phyloP scores from a whole-genome alignment of 2,797 vertebrate genomes.

The Dendrocincla fuliginosa region DNA sequence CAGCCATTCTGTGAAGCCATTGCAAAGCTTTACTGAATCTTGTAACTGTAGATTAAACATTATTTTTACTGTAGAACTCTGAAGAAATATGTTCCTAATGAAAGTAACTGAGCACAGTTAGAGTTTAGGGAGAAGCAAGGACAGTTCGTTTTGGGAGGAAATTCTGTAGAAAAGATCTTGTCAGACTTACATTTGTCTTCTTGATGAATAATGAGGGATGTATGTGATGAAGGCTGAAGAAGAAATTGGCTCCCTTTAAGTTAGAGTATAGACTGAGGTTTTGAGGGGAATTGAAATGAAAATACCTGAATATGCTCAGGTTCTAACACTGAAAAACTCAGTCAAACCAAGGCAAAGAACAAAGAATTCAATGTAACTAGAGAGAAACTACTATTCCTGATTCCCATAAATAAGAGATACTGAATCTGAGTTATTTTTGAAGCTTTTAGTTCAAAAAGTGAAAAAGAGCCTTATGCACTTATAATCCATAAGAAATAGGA shows the following conservation, averaged over 20 bases:
- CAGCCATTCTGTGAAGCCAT: not conserved
- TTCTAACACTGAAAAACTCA: not conserved
- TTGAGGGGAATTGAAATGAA: not conserved
- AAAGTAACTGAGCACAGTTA: not conserved
- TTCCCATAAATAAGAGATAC: not conserved
- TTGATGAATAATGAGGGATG: too few species aligned
- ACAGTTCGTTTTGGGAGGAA: too few species aligned
- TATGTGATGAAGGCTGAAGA: too few species aligned
- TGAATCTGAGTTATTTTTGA: not conserved
- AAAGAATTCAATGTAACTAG: not conserved
- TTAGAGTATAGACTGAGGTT: too few species aligned
- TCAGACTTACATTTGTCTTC: too few species aligned
- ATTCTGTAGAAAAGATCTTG: too few species aligned
- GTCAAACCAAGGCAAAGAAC: not conserved
- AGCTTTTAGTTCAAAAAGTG: not conserved
- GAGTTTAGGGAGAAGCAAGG: not conserved
- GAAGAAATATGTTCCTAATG: not conserved
- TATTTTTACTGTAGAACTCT: not conserved
- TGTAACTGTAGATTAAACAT: not conserved
- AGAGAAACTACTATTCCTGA: not conserved
- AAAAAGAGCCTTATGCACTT: not conserved
- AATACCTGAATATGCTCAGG: not conserved
- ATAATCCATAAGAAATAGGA: not conserved
- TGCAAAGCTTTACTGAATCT: not conserved
- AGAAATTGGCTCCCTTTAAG: too few species aligned